Conservation (phyloP, 35 echinoderm and acorn worm genomes). For the Patiria miniata region DNA sequence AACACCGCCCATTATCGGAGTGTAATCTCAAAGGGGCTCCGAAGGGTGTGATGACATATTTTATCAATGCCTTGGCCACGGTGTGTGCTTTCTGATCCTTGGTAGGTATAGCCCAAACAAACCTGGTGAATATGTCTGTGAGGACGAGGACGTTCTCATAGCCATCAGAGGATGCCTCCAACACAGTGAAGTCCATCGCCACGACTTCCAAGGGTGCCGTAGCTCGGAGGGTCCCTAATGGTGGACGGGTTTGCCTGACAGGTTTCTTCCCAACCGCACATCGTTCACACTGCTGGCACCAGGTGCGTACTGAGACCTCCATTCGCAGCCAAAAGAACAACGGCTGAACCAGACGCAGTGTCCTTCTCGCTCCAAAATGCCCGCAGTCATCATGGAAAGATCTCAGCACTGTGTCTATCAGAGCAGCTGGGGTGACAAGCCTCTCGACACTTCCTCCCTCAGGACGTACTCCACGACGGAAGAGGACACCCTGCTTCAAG, state of each 20-base stretch:
- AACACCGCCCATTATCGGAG: slow-evolving; percentile 34
- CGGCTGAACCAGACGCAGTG: neutral
- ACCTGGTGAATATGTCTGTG: slow-evolving; percentile 62
- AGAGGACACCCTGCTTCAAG: neutral
- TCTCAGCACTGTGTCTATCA: slow-evolving; percentile 25
- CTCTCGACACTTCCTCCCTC: neutral
- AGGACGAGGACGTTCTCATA: slow-evolving; percentile 72
- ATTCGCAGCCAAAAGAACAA: slow-evolving; percentile 65
- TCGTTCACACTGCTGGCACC: slow-evolving; percentile 34
- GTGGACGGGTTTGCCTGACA: slow-evolving; percentile 6
- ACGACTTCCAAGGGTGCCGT: slow-evolving; percentile 19
- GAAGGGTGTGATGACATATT: slow-evolving; percentile 68
- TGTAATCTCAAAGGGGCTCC: slow-evolving; percentile 63
- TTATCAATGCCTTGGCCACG: slow-evolving; percentile 57
- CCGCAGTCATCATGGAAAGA: neutral
- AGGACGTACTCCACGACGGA: neutral
- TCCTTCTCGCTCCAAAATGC: slow-evolving; percentile 49
- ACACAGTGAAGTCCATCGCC: slow-evolving; percentile 40
- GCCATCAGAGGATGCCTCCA: slow-evolving; percentile 35
- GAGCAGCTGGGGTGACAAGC: slow-evolving; percentile 38
- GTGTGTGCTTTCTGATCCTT: slow-evolving; percentile 66
- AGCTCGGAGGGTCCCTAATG: slow-evolving; percentile 37
- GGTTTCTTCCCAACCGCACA: slow-evolving; percentile 47
- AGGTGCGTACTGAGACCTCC: slow-evolving; percentile 4
- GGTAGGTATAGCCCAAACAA: slow-evolving; percentile 20